Conservation (phyloP, 2,888 invertebrate genomes). For the Plagodis dolabraria region DNA sequence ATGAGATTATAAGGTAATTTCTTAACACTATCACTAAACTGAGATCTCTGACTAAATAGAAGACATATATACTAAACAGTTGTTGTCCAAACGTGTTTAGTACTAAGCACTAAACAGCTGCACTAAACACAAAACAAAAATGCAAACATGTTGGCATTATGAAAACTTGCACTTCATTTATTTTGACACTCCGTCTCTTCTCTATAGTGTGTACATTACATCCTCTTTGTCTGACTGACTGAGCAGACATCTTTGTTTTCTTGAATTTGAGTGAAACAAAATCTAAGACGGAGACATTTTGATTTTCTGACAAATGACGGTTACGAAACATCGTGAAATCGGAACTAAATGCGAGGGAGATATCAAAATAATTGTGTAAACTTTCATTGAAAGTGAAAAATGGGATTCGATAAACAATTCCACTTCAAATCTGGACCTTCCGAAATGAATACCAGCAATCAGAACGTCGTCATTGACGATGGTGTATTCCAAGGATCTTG, state of each 20-base stretch:
- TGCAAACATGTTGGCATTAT: too few species aligned
- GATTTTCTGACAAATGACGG: conserved; percentile 42
- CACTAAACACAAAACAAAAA: too few species aligned
- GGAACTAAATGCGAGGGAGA: conserved; percentile 42
- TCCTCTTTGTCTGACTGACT: too few species aligned
- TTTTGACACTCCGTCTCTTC: too few species aligned
- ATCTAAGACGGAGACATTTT: conserved; percentile 36
- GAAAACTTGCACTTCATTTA: too few species aligned
- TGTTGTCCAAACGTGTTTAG: too few species aligned
- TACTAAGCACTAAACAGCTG: too few species aligned
- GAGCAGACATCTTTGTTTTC: conserved; percentile 30
- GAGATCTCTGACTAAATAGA: too few species aligned
- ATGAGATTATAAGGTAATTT: too few species aligned
- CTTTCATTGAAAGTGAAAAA: conserved; percentile 15
- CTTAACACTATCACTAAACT: too few species aligned
- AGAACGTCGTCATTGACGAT: conserved; percentile 46
- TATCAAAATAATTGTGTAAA: conserved; percentile 37
- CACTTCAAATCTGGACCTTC: conserved; percentile 21
- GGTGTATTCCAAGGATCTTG: conserved; percentile 33
- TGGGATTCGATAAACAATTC: conserved; percentile 44
- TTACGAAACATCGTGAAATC: conserved; percentile 35
- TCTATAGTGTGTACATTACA: too few species aligned
- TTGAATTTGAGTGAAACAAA: conserved; percentile 41
- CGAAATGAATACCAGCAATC: conserved; percentile 31
- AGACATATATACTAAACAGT: too few species aligned